These are phyloP conservation scores for Micromesistius poutassou DNA, from an alignment of 2,797 vertebrate genomes.

Conservation along the genomic window DNA sequence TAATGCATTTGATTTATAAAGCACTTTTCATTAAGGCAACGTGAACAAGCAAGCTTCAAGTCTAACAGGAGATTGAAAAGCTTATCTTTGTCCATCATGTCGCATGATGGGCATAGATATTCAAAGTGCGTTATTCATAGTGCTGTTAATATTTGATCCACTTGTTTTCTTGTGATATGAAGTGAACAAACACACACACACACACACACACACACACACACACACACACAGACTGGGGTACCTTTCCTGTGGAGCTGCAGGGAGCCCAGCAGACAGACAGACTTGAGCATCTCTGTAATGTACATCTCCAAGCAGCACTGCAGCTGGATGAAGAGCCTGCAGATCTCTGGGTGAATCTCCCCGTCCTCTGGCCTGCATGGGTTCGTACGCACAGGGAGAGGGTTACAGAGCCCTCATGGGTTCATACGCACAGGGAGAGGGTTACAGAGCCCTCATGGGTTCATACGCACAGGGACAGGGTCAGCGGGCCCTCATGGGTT, in stretches of 20 bases:
- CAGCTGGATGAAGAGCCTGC: conserved; percentile 94
- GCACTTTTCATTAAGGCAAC: not conserved
- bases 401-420: not conserved
- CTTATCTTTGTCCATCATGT: not conserved
- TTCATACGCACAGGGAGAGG: not conserved
- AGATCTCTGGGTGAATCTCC: conserved; percentile 98
- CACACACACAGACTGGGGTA: conserved; percentile 48
- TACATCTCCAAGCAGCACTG: conserved; percentile 99
- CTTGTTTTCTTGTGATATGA: too few species aligned
- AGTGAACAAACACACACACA: not conserved
- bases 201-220: conserved; percentile 9
- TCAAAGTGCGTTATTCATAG: too few species aligned
- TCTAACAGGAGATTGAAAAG: not conserved
- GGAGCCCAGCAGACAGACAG: conserved; percentile 91
- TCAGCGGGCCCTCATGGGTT: not conserved
- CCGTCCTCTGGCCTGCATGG: conserved; percentile 88
- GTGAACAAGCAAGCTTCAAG: not conserved
- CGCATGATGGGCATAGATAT: not conserved
- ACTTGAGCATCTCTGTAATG: conserved; percentile 98
- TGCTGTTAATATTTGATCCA: too few species aligned
- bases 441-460: not conserved
- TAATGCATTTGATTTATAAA: not conserved
- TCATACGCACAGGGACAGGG: not conserved
- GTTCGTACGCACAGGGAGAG: not conserved
- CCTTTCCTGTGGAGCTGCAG: conserved; percentile 97